Percentiles rank a stretch among this genome's conserved stretches.
phyloP scores from a whole-genome alignment of 1,140 invertebrate species.

The Watersipora subatra region DNA sequence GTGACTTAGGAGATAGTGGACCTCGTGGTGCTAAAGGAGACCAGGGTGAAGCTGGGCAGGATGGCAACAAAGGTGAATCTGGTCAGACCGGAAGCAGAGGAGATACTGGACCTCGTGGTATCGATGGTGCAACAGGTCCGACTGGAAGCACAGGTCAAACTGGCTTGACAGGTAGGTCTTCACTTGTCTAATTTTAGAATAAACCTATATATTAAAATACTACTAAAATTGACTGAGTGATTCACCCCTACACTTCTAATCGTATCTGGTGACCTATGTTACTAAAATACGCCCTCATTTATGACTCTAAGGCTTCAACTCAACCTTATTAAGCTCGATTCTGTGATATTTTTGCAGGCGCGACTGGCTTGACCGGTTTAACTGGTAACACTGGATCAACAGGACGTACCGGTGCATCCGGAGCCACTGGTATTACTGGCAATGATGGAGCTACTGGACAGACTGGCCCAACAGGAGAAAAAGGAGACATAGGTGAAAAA shows the following conservation, averaged over 20 bases:
- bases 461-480: neutral
- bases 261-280: too few relatives aligned
- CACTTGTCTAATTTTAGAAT: too few relatives aligned
- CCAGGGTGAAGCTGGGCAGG: conserved; percentile 2
- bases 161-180: conserved; percentile 1
- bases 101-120: neutral
- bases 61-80: neutral
- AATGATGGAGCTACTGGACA: conserved; percentile 2
- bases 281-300: too few relatives aligned
- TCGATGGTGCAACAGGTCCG: neutral
- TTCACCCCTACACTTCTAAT: too few relatives aligned
- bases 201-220: too few relatives aligned
- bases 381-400: conserved; percentile 7
- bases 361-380: conserved; percentile 7
- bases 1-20: conserved; percentile 8
- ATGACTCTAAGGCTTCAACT: too few relatives aligned
- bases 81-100: conserved; percentile 5
- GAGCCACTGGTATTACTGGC: conserved; percentile 1
- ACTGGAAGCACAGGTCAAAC: neutral
- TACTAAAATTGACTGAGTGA: too few relatives aligned
- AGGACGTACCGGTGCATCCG: conserved; percentile 4
- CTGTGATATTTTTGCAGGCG: too few relatives aligned
- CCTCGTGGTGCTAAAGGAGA: conserved; percentile 5
- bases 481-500: neutral
- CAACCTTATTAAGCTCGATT: too few relatives aligned